Conservation (phyloP, 2,113 vertebrate species). For the Meleagris gallopavo region DNA sequence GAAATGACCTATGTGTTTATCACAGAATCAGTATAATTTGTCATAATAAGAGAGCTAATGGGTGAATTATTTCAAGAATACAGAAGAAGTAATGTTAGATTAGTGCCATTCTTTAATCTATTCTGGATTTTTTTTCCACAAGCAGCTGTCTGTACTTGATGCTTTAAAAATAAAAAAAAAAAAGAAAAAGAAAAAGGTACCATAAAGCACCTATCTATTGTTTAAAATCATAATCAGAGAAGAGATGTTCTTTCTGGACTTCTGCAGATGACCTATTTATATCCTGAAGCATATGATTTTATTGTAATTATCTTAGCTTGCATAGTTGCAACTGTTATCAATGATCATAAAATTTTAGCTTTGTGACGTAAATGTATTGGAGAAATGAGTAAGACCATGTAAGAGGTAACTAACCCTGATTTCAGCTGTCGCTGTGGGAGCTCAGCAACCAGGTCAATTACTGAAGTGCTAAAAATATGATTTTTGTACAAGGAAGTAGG, state of each 20-base stretch:
- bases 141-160: not conserved
- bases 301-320: conserved; percentile 21
- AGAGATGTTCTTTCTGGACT: not conserved
- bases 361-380: conserved; percentile 12
- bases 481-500: not conserved
- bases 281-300: conserved; percentile 27
- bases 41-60: not conserved
- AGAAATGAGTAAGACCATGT: conserved; percentile 21
- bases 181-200: not conserved
- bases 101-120: not conserved
- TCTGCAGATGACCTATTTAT: conserved; percentile 17
- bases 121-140: not conserved
- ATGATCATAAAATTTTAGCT: conserved; percentile 26
- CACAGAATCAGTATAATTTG: not conserved
- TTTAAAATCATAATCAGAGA: conserved; percentile 13
- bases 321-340: conserved; percentile 40
- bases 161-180: conserved; percentile 15
- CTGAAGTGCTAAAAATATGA: not conserved
- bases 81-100: not conserved
- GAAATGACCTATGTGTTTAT: not conserved
- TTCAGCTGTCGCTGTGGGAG: not conserved
- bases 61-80: not conserved
- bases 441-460: not conserved
- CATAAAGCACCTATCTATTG: conserved; percentile 2
- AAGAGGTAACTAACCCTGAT: conserved; percentile 46